Evolutionary conservation across 2,113 vertebrate genomes (phyloP).

Genomic region (Calidris pygmaea): DNA sequence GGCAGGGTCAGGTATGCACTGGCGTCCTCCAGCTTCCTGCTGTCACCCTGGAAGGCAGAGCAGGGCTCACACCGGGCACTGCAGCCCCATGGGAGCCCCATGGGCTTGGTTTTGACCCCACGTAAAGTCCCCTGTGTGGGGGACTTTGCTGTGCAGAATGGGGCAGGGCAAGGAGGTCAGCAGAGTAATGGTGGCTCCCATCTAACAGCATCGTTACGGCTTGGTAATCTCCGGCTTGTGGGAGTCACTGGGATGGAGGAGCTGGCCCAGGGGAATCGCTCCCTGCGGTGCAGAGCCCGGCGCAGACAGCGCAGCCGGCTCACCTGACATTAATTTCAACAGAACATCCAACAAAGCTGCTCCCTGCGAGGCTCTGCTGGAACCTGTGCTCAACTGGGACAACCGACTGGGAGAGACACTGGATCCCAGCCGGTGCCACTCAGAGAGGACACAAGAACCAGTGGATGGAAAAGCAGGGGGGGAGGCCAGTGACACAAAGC

Average conservation of each 20-base stretch:
- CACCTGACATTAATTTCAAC: rapidly evolving
- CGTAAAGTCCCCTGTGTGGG: rapidly evolving
- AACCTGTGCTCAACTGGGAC: background rate
- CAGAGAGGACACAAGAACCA: background rate
- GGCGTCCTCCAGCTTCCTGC: constrained; percentile 52
- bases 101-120: background rate
- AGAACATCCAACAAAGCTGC: background rate
- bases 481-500: background rate
- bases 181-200: background rate
- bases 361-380: rapidly evolving
- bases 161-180: background rate
- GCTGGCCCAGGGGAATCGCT: background rate
- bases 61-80: rapidly evolving
- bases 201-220: rapidly evolving
- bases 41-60: constrained; percentile 55
- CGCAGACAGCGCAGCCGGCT: rapidly evolving
- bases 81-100: rapidly evolving
- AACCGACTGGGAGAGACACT: rapidly evolving
- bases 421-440: rapidly evolving
- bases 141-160: background rate
- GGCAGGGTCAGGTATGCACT: background rate
- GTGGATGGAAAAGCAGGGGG: background rate
- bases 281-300: rapidly evolving
- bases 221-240: rapidly evolving
- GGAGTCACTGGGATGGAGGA: background rate